phyloP scores from a whole-genome alignment of 1,140 invertebrate genomes.

The Spodoptera frugiperda region DNA sequence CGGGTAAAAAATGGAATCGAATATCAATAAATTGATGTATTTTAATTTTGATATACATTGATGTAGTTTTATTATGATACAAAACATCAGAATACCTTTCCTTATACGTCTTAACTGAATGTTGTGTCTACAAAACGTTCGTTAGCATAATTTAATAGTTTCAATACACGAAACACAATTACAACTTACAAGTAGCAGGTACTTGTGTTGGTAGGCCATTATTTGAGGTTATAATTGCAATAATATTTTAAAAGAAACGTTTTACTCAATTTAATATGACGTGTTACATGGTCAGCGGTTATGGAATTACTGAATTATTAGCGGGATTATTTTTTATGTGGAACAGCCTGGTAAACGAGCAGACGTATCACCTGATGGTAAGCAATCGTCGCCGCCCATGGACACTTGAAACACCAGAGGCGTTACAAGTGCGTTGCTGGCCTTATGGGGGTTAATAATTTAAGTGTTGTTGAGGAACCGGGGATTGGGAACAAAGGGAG shows the following conservation, averaged over 20 bases:
- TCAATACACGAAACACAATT: constrained; percentile 4
- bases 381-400: too few relatives aligned
- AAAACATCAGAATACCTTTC: neutral
- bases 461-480: too few relatives aligned
- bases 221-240: constrained; percentile 21
- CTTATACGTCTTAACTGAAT: constrained; percentile 2
- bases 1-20: too few relatives aligned
- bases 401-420: too few relatives aligned
- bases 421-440: too few relatives aligned
- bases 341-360: too few relatives aligned
- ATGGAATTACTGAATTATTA: constrained; percentile 26
- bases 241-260: constrained; percentile 23
- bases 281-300: constrained; percentile 4
- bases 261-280: constrained; percentile 21
- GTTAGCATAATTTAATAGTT: constrained; percentile 9
- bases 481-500: too few relatives aligned
- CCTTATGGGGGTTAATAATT: too few relatives aligned
- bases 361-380: too few relatives aligned
- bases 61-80: neutral
- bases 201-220: neutral
- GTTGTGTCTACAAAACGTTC: neutral
- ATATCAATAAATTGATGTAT: neutral
- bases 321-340: too few relatives aligned
- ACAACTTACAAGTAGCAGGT: constrained; percentile 12
- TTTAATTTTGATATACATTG: neutral